Evolutionary conservation across 2,888 invertebrate genomes (phyloP), one percentile per base, ranked within the genome.

Genomic region (Thecocarcelia acutangulata): DNA sequence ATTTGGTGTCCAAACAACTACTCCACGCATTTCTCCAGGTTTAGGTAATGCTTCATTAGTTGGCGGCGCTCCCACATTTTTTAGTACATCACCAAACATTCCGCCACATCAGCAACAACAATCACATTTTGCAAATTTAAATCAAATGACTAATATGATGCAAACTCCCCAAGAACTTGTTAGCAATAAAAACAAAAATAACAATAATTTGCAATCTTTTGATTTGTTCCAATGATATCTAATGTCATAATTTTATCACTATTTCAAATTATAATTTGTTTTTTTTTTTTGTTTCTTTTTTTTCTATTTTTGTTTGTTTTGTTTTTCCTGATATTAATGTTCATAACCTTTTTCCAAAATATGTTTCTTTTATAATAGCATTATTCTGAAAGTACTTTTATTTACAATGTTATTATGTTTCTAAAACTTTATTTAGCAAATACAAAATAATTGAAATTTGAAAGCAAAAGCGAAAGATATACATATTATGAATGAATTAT

Each of bases 191-290:
- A 77, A 85, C 83, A 88, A 84, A 81, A 86, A 86, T 80, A 88
- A 89, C 80, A 89, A 88, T 80, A 89, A 89, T 87, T 85, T 88
- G 56, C 86, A 90, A 84, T 87, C 88, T 58, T 90, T 90, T 83
- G 90, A 91, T 87, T 86, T 91, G 84, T 91, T 91, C 87, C 90
- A 91, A 91, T 91, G 90, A 91, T 91, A 91, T 88, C 88, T 90
- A 87, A 87, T 89, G 83, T 88, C 88, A 79, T 89, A 87, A 88
- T 87, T 69, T 46, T 50, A 69, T 59, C 28, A 24, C 72, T 75
- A 50, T 69, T 59, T 19, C 40, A 19, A 58, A 48, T 63, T 59
- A 40, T 68, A 50, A 50, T 66, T 72, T 56, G 48, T 64, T 58
- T 6, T 70, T 68, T 81, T 37, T 56, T 46, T 69, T 44, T 58